A percentile compares a stretch with the other conserved stretches of the same genome.
These are phyloP conservation scores for Morus bassanus DNA, from an alignment of 2,797 vertebrate species.

Conservation along the genomic window DNA sequence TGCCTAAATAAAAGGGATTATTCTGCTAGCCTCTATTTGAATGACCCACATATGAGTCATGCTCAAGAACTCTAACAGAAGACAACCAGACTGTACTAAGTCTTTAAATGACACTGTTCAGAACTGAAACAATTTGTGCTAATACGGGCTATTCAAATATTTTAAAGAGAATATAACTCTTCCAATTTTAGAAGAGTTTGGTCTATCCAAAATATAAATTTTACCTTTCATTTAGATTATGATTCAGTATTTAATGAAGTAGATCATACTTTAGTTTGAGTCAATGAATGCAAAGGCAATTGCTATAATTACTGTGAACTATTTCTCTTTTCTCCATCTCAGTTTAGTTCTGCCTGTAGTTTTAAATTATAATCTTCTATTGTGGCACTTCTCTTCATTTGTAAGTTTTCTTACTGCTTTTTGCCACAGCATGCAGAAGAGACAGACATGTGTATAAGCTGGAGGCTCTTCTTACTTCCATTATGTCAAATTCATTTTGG, in stretches of 20 bases:
- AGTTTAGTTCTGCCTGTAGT: not conserved
- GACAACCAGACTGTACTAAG: not conserved
- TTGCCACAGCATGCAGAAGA: not conserved
- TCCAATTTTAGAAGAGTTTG: not conserved
- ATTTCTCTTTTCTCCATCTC: not conserved
- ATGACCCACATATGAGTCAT: not conserved
- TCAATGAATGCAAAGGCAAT: not conserved
- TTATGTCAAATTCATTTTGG: conserved; percentile 71
- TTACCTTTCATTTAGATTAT: not conserved
- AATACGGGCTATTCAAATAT: not conserved
- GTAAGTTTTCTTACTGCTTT: not conserved
- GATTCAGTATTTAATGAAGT: not conserved
- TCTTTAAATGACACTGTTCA: not conserved
- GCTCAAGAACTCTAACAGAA: not conserved
- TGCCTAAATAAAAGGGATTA: not conserved
- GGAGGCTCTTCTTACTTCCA: conserved; percentile 61
- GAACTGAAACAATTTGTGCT: not conserved
- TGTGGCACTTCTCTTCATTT: not conserved
- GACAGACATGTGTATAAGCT: conserved; percentile 48
- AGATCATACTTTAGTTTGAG: not conserved
- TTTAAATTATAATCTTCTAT: not conserved
- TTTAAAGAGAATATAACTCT: not conserved
- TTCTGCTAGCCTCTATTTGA: not conserved
- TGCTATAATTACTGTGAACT: not conserved
- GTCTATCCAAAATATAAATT: not conserved